Evolutionary conservation across 2,113 vertebrate genomes (phyloP), one percentile per base, ranked within the genome.

Genomic region (Rhynchopsitta pachyrhyncha): DNA sequence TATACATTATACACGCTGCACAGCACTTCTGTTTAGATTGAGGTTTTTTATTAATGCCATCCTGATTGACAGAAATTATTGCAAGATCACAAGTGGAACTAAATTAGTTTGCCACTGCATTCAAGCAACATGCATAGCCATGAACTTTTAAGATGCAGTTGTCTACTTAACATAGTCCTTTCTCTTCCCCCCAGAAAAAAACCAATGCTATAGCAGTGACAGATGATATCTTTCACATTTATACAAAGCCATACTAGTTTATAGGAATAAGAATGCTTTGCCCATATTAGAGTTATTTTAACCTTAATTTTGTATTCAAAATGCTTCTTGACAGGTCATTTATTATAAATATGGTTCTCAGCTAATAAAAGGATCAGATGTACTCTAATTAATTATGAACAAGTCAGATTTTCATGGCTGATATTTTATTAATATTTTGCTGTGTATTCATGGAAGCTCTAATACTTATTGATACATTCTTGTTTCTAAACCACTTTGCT

Each of bases 31-130:
- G 79, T 97, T 97, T 96, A 94, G 67, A 97, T 67, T 85, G 82
- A 85, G 81, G 86, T 95, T 93, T 97, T 97, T 93, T 86, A 94
- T 97, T 96, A 95, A 96, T 92, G 86, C 62, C 41, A 90, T 93
- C 70, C 47, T 97, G 83, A 95, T 96, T 97, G 96, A 97, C 89
- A 96, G 90, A 97, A 97, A 97, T 96, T 93, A 96, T 77, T 97
- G 74, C 67, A 94, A 91, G 85, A 92, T 96, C 84, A 96, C 73
- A 95, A 93, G 82, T 93, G 96, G 95, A 96, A 91, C 74, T 90
- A 94, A 95, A 95, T 96, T 93, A 96, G 82, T 73, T 95, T 97
- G 60, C 75, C 90, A 88, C 62, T 71, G 84, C 83, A 96, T 80
- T 85, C 59, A 94, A 93, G 41, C n/a, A 95, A 83, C 68, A 75